Evolutionary conservation across 92 coral and sea anemone genomes (phyloP).

Genomic region (Desmophyllum pertusum): DNA sequence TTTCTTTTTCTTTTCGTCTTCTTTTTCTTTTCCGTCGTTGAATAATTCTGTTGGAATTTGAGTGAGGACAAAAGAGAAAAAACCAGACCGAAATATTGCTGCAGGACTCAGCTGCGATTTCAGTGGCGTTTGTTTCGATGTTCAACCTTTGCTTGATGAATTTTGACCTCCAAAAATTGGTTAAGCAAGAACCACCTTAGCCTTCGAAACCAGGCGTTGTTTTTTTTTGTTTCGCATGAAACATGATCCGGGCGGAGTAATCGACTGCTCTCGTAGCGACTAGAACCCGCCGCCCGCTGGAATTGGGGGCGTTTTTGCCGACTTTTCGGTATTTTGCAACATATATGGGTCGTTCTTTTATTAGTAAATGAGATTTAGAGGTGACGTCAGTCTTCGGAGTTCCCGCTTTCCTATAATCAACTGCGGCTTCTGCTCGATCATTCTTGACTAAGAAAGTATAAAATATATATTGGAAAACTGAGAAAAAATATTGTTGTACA

Average conservation of each 20-base stretch:
- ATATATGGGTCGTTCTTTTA: background rate
- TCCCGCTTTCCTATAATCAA: no score
- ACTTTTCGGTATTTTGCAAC: background rate
- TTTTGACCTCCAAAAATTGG: background rate
- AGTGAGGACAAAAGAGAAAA: constrained; percentile 10
- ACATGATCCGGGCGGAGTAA: background rate
- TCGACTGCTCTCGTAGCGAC: background rate
- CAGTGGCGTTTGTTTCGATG: background rate
- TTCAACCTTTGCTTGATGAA: background rate
- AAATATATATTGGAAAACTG: no score
- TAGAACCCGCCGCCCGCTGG: background rate
- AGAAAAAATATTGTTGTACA: no score
- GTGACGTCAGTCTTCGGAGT: background rate
- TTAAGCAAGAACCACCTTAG: background rate
- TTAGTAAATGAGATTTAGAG: background rate
- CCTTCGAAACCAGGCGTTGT: background rate
- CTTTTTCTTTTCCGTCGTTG: background rate
- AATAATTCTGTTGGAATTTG: background rate
- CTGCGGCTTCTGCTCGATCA: no score
- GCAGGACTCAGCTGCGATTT: background rate
- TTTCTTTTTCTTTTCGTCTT: background rate
- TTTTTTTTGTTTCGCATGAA: background rate
- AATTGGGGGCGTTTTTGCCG: background rate
- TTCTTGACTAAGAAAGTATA: no score
- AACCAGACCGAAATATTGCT: constrained; percentile 20